Evolutionary conservation across 1,140 invertebrate genomes (phyloP).

Genomic region (Nymphalis io): DNA sequence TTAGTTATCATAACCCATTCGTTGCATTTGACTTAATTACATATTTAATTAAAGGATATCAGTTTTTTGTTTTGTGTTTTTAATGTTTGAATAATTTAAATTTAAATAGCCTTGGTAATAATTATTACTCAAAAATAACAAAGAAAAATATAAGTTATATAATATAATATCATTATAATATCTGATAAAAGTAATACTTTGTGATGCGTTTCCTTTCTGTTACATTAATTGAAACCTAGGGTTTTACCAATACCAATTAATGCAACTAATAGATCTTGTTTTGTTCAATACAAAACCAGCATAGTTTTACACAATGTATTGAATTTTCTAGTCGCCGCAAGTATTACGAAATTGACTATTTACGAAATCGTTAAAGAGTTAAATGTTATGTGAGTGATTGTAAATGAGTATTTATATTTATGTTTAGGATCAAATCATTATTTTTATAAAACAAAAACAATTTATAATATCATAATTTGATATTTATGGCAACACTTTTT

Average conservation of each 20-base stretch:
- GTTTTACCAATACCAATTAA: constrained; percentile 3
- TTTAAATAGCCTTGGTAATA: no score
- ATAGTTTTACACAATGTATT: constrained; percentile 23
- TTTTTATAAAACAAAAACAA: not conserved
- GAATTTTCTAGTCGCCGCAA: constrained; percentile 20
- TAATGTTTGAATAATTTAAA: no score
- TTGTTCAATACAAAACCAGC: not conserved
- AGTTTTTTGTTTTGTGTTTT: no score
- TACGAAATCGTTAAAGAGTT: constrained; percentile 18
- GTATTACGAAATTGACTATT: constrained; percentile 20
- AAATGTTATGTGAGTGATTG: constrained; percentile 12
- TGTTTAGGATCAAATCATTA: not conserved
- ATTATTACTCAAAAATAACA: no score
- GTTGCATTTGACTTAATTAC: no score
- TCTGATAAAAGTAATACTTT: no score
- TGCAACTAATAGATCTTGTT: no score
- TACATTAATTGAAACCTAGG: not conserved
- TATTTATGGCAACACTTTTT: not conserved
- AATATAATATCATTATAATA: no score
- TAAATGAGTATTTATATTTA: not conserved
- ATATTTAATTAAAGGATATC: no score
- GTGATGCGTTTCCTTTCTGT: no score
- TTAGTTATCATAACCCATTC: no score
- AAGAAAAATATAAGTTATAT: no score
- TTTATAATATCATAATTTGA: not conserved